Evolutionary conservation across 2,113 vertebrate species (phyloP).

Genomic region (Catharus fuscescens): DNA sequence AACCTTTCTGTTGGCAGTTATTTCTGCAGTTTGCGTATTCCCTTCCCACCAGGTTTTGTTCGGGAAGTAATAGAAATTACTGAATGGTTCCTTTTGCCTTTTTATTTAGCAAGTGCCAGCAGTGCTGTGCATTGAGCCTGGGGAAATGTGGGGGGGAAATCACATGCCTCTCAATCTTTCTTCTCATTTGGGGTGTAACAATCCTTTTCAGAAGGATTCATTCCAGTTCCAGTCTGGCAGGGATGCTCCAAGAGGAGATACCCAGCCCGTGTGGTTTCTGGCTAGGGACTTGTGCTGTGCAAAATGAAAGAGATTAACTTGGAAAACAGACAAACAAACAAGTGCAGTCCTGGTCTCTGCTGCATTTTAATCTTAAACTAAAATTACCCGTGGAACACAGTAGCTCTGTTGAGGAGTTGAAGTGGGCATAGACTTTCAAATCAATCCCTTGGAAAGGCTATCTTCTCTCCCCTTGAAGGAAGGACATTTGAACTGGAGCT

Average conservation of each 20-base stretch:
- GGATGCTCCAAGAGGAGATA: not conserved
- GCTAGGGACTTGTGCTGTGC: not conserved
- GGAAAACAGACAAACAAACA: not conserved
- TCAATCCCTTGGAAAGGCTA: not conserved
- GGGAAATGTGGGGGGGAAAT: not conserved
- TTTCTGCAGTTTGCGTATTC: conserved; percentile 4
- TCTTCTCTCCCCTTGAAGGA: not conserved
- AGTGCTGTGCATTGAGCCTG: not conserved
- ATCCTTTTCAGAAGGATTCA: conserved; percentile 21
- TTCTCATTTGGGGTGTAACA: conserved; percentile 32
- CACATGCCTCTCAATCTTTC: conserved; percentile 39
- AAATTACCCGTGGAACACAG: conserved; percentile 32
- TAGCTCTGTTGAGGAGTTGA: not conserved
- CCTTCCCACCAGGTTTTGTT: conserved; percentile 48
- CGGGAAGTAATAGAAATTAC: conserved; percentile 2
- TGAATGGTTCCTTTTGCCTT: conserved; percentile 51
- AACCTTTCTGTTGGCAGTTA: conserved; percentile 17
- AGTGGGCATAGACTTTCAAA: not conserved
- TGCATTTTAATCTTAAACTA: conserved; percentile 41
- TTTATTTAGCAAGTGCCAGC: conserved; percentile 50
- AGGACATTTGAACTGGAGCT: not conserved
- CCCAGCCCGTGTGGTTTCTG: not conserved
- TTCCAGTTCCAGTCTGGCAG: conserved; percentile 8
- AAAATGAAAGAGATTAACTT: not conserved
- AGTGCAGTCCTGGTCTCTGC: not conserved